Conservation (phyloP, 2,888 invertebrate genomes). For the Ornithoptera priamus region DNA sequence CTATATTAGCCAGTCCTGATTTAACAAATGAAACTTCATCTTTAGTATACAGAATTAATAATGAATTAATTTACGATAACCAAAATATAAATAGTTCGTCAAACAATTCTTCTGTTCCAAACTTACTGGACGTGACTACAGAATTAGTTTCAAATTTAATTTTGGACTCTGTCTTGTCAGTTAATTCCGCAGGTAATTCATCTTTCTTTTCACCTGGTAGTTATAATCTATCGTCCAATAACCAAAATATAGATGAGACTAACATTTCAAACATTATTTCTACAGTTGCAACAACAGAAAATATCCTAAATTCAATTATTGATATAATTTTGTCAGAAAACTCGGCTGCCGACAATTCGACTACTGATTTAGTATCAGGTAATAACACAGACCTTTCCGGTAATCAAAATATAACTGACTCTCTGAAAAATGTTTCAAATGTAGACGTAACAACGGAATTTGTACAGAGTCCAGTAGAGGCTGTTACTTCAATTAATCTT, state of each 20-base stretch:
- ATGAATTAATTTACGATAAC: background rate
- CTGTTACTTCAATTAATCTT: background rate
- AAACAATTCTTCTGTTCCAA: background rate
- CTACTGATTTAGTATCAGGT: background rate
- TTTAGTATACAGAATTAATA: background rate
- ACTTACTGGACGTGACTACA: background rate
- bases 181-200: background rate
- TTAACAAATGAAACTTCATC: background rate
- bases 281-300: background rate
- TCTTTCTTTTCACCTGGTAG: background rate
- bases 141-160: constrained; percentile 2
- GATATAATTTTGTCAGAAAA: background rate
- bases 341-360: background rate
- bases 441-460: background rate
- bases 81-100: background rate
- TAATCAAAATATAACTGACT: background rate
- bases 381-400: background rate
- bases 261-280: background rate
- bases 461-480: background rate
- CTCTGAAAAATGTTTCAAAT: background rate
- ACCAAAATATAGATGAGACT: background rate
- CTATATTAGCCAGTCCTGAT: background rate
- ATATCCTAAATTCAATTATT: background rate
- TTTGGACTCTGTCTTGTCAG: background rate
- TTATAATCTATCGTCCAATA: background rate